A percentile compares a stretch with the other conserved stretches of the same genome.
phyloP scores from a whole-genome alignment of 2,888 invertebrate genomes.

The Aethes cnicana region DNA sequence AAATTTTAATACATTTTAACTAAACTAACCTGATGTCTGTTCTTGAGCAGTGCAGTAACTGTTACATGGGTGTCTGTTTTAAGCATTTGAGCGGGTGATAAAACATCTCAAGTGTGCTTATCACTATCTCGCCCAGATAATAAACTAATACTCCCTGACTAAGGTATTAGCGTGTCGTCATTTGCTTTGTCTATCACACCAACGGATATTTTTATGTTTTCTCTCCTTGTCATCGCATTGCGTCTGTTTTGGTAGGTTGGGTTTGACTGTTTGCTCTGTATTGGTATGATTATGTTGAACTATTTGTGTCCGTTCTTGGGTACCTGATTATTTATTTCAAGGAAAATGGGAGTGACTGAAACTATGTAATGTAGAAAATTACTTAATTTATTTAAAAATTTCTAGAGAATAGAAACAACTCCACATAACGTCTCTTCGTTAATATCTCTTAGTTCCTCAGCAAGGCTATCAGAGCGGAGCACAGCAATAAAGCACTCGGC shows the following conservation, averaged over 20 bases:
- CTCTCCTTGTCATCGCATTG: background rate
- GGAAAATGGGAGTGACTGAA: no score
- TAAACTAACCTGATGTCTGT: constrained; percentile 52
- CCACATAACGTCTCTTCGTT: no score
- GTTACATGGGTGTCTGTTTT: constrained; percentile 37
- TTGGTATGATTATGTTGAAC: no score
- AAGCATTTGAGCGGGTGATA: constrained; percentile 52
- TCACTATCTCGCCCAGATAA: constrained; percentile 20
- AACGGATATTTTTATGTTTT: background rate
- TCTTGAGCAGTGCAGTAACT: constrained; percentile 42
- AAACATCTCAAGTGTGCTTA: constrained; percentile 58
- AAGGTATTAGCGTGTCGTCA: constrained; percentile 20
- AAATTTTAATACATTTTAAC: background rate
- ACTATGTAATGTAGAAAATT: no score
- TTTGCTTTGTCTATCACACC: constrained; percentile 7
- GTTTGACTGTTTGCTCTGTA: no score
- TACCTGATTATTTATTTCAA: no score
- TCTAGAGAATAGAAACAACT: no score
- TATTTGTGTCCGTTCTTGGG: no score
- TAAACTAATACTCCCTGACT: constrained; percentile 27
- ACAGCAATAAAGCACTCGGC: constrained; percentile 51
- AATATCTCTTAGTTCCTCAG: constrained; percentile 44
- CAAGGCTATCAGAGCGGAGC: constrained; percentile 48
- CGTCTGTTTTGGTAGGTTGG: no score
- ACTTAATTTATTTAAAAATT: no score